These are phyloP conservation scores for Syngnathus scovelli DNA, from an alignment of 2,113 vertebrate species.

Conservation along the genomic window DNA sequence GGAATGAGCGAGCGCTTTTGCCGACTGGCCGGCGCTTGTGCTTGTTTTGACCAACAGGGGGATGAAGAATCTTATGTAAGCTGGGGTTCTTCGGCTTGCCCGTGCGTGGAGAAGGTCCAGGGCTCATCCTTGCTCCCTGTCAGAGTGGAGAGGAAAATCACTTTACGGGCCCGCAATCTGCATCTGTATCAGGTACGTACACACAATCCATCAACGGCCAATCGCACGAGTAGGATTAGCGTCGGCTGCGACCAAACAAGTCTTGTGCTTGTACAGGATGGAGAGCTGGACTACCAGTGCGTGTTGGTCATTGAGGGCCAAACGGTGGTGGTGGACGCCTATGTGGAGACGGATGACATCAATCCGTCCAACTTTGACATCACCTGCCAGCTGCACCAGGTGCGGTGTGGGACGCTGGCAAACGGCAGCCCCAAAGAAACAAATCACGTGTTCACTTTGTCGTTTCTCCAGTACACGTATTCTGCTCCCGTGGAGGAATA, in stretches of 20 bases:
- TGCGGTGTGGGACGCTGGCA: constrained; percentile 33
- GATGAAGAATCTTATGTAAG: constrained; percentile 72
- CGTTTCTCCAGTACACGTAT: constrained; percentile 80
- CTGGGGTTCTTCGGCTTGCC: constrained; percentile 81
- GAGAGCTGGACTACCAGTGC: constrained; percentile 82
- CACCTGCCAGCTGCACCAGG: constrained; percentile 85
- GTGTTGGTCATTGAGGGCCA: constrained; percentile 85
- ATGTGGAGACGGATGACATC: constrained; percentile 74
- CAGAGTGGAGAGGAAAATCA: constrained; percentile 79
- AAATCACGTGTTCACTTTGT: not conserved
- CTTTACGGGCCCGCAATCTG: constrained; percentile 82
- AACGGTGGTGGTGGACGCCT: constrained; percentile 83
- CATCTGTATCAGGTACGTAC: constrained; percentile 84
- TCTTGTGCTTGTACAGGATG: constrained; percentile 69
- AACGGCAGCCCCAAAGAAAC: too few relatives aligned
- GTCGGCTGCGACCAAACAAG: not conserved
- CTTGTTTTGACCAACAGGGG: constrained; percentile 53
- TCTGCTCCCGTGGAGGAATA: constrained; percentile 77
- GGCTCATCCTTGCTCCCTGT: constrained; percentile 82
- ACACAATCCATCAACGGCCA: not conserved
- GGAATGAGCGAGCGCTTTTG: not conserved
- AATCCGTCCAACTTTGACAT: constrained; percentile 79
- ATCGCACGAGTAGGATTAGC: not conserved
- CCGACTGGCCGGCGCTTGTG: not conserved
- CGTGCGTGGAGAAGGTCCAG: constrained; percentile 87